These are phyloP conservation scores for Muraenolepis orangiensis DNA, from an alignment of 2,797 vertebrate species.

Conservation along the genomic window DNA sequence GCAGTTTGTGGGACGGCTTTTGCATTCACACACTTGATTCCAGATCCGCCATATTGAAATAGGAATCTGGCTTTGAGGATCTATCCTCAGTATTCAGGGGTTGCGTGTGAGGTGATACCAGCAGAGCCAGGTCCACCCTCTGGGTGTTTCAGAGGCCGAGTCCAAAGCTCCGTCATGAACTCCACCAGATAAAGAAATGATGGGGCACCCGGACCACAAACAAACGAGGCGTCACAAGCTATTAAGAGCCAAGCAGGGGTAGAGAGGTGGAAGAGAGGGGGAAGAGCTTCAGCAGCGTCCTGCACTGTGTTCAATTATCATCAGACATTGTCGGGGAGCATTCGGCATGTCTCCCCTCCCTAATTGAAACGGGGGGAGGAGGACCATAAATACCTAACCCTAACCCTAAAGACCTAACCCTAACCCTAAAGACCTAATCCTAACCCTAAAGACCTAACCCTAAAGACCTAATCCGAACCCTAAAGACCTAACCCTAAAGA, in stretches of 20 bases:
- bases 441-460: too few species aligned
- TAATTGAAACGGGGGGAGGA: slow-evolving; percentile 44
- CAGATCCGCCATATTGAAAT: background rate
- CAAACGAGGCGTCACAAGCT: background rate
- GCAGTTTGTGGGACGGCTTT: too few species aligned
- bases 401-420: too few species aligned
- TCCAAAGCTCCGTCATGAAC: background rate
- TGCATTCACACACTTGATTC: background rate
- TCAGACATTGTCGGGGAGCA: slow-evolving; percentile 62
- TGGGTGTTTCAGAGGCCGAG: background rate
- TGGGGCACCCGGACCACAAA: background rate
- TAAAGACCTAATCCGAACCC: too few species aligned
- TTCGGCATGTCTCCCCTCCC: slow-evolving; percentile 58
- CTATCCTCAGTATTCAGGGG: background rate
- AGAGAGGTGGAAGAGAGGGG: background rate
- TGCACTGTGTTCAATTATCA: slow-evolving; percentile 68
- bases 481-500: too few species aligned
- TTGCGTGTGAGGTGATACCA: background rate
- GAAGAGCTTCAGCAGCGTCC: slow-evolving; percentile 44
- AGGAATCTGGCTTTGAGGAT: background rate
- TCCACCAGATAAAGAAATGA: background rate
- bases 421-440: too few species aligned
- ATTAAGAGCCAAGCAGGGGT: background rate
- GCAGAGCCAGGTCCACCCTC: too few species aligned
- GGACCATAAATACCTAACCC: too few species aligned